Evolutionary conservation across 2,113 vertebrate genomes (phyloP).

Genomic region (Tachysurus vachellii): DNA sequence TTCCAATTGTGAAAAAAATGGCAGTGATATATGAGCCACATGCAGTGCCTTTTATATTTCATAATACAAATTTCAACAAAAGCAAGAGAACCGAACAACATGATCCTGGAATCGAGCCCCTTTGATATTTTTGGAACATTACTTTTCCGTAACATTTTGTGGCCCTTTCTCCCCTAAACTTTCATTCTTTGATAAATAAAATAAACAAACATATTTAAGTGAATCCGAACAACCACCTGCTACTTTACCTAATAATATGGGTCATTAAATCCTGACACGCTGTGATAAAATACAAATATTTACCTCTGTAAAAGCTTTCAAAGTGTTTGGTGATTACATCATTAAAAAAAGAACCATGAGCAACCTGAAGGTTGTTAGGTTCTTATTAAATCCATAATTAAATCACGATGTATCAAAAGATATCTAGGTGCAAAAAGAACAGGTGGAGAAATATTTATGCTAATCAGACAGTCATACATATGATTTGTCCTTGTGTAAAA

Average conservation of each 20-base stretch:
- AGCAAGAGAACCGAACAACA: not conserved
- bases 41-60: not conserved
- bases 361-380: not conserved
- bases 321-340: not conserved
- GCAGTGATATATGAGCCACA: not conserved
- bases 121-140: not conserved
- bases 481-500: not conserved
- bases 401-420: slow-evolving; percentile 57
- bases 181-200: not conserved
- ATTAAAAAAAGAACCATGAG: not conserved
- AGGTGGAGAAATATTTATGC: slow-evolving; percentile 55
- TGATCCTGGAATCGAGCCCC: not conserved
- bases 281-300: slow-evolving; percentile 38
- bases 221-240: not conserved
- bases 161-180: not conserved
- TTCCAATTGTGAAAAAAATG: not conserved
- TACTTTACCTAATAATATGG: slow-evolving; percentile 10
- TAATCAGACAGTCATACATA: not conserved
- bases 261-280: slow-evolving; percentile 7
- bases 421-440: slow-evolving; percentile 59
- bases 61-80: not conserved
- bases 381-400: slow-evolving; percentile 50
- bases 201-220: not conserved
- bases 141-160: not conserved
- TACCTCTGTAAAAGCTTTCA: not conserved